These are phyloP conservation scores for Eunapius fragilis DNA, from an alignment of 37 sponge, comb jelly and placozoan species.

Conservation along the genomic window DNA sequence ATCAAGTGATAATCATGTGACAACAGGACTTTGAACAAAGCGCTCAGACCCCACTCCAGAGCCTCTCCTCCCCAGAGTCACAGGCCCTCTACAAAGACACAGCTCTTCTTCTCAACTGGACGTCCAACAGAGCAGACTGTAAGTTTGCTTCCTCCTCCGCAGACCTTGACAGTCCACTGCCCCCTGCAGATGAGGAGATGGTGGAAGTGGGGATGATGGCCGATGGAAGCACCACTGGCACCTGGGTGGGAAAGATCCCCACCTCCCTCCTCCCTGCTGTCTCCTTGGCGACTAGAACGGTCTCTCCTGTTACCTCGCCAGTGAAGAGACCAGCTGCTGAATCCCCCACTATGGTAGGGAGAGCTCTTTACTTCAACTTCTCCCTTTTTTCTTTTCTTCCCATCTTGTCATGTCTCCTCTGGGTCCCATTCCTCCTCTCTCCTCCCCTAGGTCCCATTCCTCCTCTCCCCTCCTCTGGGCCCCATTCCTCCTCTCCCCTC, in stretches of 20 bases:
- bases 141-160: background rate
- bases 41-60: background rate
- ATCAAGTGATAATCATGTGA: too few relatives aligned
- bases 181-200: constrained; percentile 40
- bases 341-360: constrained; percentile 25
- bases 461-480: too few relatives aligned
- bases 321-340: constrained; percentile 23
- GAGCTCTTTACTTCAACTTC: too few relatives aligned
- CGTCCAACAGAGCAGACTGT: constrained; percentile 9
- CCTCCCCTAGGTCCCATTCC: too few relatives aligned
- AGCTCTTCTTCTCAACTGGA: constrained; percentile 28
- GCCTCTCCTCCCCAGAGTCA: background rate
- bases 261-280: constrained; percentile 45
- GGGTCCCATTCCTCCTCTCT: too few relatives aligned
- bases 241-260: constrained; percentile 54
- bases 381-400: too few relatives aligned
- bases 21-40: constrained; percentile 10
- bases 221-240: constrained; percentile 30
- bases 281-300: background rate
- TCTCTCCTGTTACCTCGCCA: constrained; percentile 39
- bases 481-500: too few relatives aligned
- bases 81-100: constrained; percentile 65
- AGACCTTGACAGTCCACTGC: constrained; percentile 9
- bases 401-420: too few relatives aligned
- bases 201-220: constrained; percentile 23